Percentiles rank a stretch among this genome's conserved stretches.
Evolutionary conservation across 1,140 invertebrate species (phyloP).

Genomic region (Neuroterus valhalla): DNA sequence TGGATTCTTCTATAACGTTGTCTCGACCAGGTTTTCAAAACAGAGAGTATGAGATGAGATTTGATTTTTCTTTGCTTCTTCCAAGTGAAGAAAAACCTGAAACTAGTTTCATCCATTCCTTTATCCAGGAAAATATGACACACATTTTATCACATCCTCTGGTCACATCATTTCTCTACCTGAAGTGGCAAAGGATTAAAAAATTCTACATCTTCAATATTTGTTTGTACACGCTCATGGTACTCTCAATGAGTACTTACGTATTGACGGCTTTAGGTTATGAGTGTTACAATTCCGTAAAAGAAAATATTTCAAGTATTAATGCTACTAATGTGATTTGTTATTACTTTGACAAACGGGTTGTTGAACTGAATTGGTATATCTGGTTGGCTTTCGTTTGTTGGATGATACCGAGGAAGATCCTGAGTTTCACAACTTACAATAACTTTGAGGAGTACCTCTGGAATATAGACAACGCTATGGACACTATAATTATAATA

Average conservation of each 20-base stretch:
- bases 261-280: constrained; percentile 76
- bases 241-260: constrained; percentile 77
- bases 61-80: constrained; percentile 77
- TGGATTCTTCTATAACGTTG: constrained; percentile 77
- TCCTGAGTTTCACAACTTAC: constrained; percentile 77
- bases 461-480: constrained; percentile 78
- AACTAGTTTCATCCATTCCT: constrained; percentile 78
- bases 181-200: constrained; percentile 81
- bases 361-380: constrained; percentile 77
- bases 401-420: constrained; percentile 77
- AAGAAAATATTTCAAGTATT: constrained; percentile 64
- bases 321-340: constrained; percentile 73
- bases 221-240: constrained; percentile 78
- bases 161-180: constrained; percentile 79
- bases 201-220: constrained; percentile 79
- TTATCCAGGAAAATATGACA: constrained; percentile 78
- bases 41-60: constrained; percentile 78
- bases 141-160: constrained; percentile 79
- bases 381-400: constrained; percentile 74
- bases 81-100: constrained; percentile 77
- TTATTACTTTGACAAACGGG: constrained; percentile 71
- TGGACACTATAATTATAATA: constrained; percentile 77
- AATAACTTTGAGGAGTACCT: constrained; percentile 78
- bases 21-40: constrained; percentile 75
- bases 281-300: constrained; percentile 68